A percentile compares a stretch with the other conserved stretches of the same genome.
phyloP scores from a whole-genome alignment of 35 echinoderm and acorn worm genomes.

The Apostichopus japonicus region DNA sequence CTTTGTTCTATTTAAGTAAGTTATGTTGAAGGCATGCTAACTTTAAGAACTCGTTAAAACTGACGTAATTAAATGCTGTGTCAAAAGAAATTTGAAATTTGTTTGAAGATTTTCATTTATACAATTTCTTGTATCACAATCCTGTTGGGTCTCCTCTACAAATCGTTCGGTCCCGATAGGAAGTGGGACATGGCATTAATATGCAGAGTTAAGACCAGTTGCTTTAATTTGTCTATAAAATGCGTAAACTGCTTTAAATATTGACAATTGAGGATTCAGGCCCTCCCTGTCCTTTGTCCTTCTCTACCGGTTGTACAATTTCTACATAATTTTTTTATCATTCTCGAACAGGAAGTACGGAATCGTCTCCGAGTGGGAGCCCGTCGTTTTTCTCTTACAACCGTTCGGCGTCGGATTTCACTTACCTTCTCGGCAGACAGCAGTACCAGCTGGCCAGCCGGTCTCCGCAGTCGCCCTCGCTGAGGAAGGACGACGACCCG shows the following conservation, averaged over 20 bases:
- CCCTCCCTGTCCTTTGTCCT: not conserved
- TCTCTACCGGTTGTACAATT: not conserved
- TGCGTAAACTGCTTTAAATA: not conserved
- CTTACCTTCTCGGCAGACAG: slow-evolving; percentile 80
- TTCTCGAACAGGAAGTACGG: slow-evolving; percentile 71
- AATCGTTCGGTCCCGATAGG: too few relatives aligned
- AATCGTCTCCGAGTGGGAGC: slow-evolving; percentile 87
- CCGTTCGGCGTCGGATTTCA: slow-evolving; percentile 90
- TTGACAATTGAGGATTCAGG: not conserved
- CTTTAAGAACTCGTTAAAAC: too few relatives aligned
- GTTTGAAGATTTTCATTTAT: too few relatives aligned
- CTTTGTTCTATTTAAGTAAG: too few relatives aligned
- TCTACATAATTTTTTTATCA: not conserved
- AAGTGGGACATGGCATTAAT: too few relatives aligned
- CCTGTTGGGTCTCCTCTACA: too few relatives aligned
- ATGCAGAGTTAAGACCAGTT: too few relatives aligned
- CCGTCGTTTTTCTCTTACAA: slow-evolving; percentile 95
- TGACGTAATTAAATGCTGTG: too few relatives aligned
- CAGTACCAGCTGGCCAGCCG: slow-evolving; percentile 97
- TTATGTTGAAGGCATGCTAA: too few relatives aligned
- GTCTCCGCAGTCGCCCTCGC: slow-evolving; percentile 88
- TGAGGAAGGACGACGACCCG: slow-evolving; percentile 83
- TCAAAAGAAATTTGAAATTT: too few relatives aligned
- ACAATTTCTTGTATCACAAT: too few relatives aligned
- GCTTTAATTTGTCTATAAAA: too few relatives aligned